phyloP scores from a whole-genome alignment of 2,797 vertebrate species.

The Takifugu ocellatus region DNA sequence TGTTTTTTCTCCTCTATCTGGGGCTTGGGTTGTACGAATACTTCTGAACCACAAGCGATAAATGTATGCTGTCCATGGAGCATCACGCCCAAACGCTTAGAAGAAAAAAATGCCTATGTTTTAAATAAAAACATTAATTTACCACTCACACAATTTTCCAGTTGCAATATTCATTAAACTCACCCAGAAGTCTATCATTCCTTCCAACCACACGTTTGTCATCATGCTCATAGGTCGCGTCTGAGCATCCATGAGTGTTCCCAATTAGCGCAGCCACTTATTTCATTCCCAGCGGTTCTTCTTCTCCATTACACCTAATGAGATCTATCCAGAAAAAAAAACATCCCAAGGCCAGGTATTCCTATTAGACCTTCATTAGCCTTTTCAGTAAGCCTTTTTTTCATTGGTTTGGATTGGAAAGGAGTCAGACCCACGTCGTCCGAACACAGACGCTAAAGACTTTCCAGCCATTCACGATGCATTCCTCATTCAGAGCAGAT shows the following conservation, averaged over 20 bases:
- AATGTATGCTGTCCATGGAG: slow-evolving; percentile 1
- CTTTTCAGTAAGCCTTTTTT: slow-evolving; percentile 32
- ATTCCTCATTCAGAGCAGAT: slow-evolving; percentile 31
- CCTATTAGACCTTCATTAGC: slow-evolving; percentile 38
- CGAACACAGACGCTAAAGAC: slow-evolving; percentile 41
- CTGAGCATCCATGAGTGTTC: slow-evolving; percentile 46
- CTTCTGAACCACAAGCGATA: slow-evolving; percentile 12
- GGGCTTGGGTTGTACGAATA: slow-evolving; percentile 4
- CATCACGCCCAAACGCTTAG: slow-evolving; percentile 2
- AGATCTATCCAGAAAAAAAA: slow-evolving; percentile 43
- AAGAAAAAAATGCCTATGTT: slow-evolving; percentile 8
- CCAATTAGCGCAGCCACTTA: slow-evolving; percentile 50
- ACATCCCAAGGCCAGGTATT: slow-evolving; percentile 36
- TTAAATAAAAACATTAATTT: slow-evolving; percentile 28
- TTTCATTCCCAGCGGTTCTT: slow-evolving; percentile 46
- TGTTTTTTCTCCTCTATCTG: background rate
- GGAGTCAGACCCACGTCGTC: slow-evolving; percentile 14
- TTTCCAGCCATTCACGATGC: slow-evolving; percentile 23
- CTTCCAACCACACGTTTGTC: slow-evolving; percentile 17
- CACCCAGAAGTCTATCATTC: slow-evolving; percentile 8
- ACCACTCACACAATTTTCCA: slow-evolving; percentile 1
- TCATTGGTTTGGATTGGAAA: slow-evolving; percentile 44
- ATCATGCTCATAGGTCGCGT: slow-evolving; percentile 19
- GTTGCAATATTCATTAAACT: slow-evolving; percentile 26
- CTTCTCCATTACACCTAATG: slow-evolving; percentile 57